Percentiles rank a stretch among this genome's conserved stretches.
Conservation (phyloP, 2,888 invertebrate species). For the Teleiodes luculella region DNA sequence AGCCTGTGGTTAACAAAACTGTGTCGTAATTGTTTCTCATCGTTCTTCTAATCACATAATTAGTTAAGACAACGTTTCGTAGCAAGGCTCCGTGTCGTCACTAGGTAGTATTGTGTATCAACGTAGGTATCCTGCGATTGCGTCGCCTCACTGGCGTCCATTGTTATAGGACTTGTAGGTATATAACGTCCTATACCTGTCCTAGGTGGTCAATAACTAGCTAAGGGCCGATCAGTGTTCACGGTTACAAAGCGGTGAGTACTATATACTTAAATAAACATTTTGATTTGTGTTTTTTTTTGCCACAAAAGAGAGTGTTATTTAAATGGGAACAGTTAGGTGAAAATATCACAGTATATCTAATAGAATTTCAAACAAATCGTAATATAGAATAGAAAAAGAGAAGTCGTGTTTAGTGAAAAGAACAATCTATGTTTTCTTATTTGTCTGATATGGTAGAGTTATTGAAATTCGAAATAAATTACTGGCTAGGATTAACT, state of each 20-base stretch:
- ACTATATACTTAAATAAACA: too few relatives aligned
- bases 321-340: too few relatives aligned
- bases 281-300: too few relatives aligned
- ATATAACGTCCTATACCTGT: conserved; percentile 52
- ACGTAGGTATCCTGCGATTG: conserved; percentile 34
- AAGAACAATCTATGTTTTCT: too few relatives aligned
- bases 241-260: conserved; percentile 33
- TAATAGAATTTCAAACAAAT: too few relatives aligned
- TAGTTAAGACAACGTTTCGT: not conserved
- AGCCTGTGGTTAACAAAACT: not conserved
- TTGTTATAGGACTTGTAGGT: conserved; percentile 37
- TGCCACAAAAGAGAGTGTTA: too few relatives aligned
- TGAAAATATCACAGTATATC: too few relatives aligned
- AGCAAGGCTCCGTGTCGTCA: not conserved
- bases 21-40: not conserved
- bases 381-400: too few relatives aligned
- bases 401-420: too few relatives aligned
- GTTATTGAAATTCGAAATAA: too few relatives aligned
- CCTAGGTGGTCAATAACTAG: conserved; percentile 40
- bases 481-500: too few relatives aligned
- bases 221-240: conserved; percentile 45
- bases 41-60: not conserved
- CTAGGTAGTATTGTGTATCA: conserved; percentile 15
- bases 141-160: conserved; percentile 44
- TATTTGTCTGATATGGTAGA: too few relatives aligned